Evolutionary conservation across 2,888 invertebrate species (phyloP), one percentile per base, ranked within the genome.

Genomic region (Philereme transversata): DNA sequence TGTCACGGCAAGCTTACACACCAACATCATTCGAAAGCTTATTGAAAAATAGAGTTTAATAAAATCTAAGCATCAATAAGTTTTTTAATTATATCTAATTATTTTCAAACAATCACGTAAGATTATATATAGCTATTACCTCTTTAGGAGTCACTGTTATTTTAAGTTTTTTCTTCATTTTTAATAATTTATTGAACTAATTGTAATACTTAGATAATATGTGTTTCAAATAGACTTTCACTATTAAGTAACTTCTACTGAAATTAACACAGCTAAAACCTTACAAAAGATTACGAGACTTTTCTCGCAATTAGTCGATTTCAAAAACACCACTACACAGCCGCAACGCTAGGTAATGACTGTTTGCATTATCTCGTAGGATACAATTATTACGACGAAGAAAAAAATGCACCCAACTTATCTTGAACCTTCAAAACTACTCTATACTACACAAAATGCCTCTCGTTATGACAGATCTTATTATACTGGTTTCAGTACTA

Each of bases 111-210:
- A 22, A 22, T 22, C 22, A 22, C 22, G 1, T 22, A 22, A 5
- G 43, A n/a, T 2, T n/a, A 43, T 1, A n/a, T 4, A 43, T 6
- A 1, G n/a, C 1, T 45, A 4, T 56, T 67, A 76, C 75, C 72
- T 74, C 68, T 62, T 74, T 71, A n/a, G 72, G 73, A 4, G 69
- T 68, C 7, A 66, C 71, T 9, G 73, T 76, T 11, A 78, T 75
- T 55, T 73, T 69, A 4, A 78, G 60, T 62, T 78, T 78, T 64
- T 72, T 78, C 59, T 70, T 75, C 77, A 78, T 78, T 3, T 9
- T 55, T 57, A 22, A 45, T n/a, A 22, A 22, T 22, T 22, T 22
- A 22, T 3, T 22, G 22, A 22, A 22, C 22, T 22, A 22, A 22
- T 22, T 22, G 22, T 22, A 22, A 22, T 3, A 22, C 22, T 22